Base-by-base conservation (phyloP, 2,113 vertebrate genomes). In the Antechinus flavipes region DNA sequence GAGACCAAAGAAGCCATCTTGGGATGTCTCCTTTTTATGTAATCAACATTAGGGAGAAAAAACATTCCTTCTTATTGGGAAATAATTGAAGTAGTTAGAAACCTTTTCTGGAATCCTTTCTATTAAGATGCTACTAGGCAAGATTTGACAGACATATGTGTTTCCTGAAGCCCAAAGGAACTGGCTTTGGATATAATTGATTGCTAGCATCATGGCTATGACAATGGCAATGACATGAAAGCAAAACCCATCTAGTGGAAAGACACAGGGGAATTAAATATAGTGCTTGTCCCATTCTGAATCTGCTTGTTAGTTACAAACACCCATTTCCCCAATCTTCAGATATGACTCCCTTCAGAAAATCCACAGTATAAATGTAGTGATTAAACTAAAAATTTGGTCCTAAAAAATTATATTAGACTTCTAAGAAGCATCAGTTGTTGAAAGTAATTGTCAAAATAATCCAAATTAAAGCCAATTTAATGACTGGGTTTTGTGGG, bases 281-380 rank as follows among this genome's bases (percentile, higher is more conserved):
- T 53, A 30, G 84, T 53, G 68, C 25, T 54, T 0, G 12, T 90
- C 56, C 92, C 7, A 1, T 5, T 16, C 30, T 90, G 52, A 96
- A 95, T 54, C 35, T 61, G 68, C 25, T 93, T 25, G 27, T 53
- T 93, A 49, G 89, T 53, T 68, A 9, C 30, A 10, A 47, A 90
- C 16, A 35, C 89, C 55, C 8, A 53, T 93, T 47, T 56, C 50
- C 19, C 58, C 68, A 55, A 49, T 24, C n/a, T 91, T 49, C 8
- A 1, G 42, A 53, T 96, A 16, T 52, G 30, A 96, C 91, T 95
- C 61, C 89, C 90, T 92, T 26, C 0, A 91, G 92, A 54, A 91
- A 95, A 90, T 61, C 26, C n/a, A 19, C 90, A 93, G 23, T 54
- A 14, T 58, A 58, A 2, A 52, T 10, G 0, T 91, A 27, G 19